Evolutionary conservation across 2,888 invertebrate species (phyloP).

Genomic region (Calameuta pallipes): DNA sequence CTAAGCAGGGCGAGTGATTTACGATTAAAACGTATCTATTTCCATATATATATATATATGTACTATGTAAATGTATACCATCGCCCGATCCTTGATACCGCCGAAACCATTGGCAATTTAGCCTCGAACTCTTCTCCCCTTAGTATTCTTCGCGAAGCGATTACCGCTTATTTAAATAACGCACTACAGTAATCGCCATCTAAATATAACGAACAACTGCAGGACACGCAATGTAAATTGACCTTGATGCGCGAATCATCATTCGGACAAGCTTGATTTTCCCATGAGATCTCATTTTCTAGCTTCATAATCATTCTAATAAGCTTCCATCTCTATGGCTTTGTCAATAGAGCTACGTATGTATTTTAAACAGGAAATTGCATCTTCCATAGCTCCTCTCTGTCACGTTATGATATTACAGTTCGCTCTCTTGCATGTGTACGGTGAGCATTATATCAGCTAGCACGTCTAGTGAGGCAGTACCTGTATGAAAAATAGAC

Average conservation of each 20-base stretch:
- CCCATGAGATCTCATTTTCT: not conserved
- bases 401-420: not conserved
- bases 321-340: not conserved
- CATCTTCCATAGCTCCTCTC: not conserved
- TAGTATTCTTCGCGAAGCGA: constrained; percentile 20
- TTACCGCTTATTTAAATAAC: constrained; percentile 30
- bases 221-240: constrained; percentile 18
- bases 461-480: not conserved
- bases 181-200: constrained; percentile 27
- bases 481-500: not conserved
- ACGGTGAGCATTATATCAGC: not conserved
- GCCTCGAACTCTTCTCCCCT: constrained; percentile 24
- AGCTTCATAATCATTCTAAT: not conserved
- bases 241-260: constrained; percentile 20
- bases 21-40: not conserved
- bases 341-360: not conserved
- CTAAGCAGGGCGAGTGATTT: not conserved
- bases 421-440: not conserved
- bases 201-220: constrained; percentile 22
- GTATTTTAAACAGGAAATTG: not conserved
- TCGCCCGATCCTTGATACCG: not conserved
- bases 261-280: not conserved
- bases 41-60: not conserved
- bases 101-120: not conserved
- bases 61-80: not conserved